Base-by-base conservation (phyloP, 2,797 vertebrate genomes). In the Lacerta bilineata region DNA sequence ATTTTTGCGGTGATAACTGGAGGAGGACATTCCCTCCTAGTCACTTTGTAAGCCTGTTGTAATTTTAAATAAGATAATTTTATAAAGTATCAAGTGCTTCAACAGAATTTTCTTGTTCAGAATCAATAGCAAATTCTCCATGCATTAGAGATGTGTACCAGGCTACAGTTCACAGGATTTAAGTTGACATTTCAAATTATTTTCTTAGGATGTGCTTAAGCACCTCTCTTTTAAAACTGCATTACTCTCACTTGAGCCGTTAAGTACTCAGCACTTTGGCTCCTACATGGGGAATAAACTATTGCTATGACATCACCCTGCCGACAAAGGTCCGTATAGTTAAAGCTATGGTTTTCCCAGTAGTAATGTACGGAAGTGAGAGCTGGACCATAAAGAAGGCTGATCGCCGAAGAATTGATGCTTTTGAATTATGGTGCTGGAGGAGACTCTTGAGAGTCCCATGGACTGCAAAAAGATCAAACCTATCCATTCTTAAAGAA, bases 51-150 rank as follows among this genome's bases (percentile, higher is more conserved):
- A 55, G 29, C 75, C 27, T 75, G 0, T 88, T 91, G 66, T 80
- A 61, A 29, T 83, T 82, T 72, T 27, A 18, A 41, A n/a, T 20
- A 25, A 2, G 0, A 71, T 13, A 59, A 29, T 89, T 90, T 92
- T 87, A 18, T 68, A 41, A 75, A 41, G n/a, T 72, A 18, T n/a
- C 33, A 59, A 39, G 25, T 41, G 17, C 18, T 61, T n/a, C 55
- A 29, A 10, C 8, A 10, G 36, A 27, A 15, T 76, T 36, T 29
- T 43, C 25, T 27, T 68, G 17, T n/a, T 43, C 9, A 36, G 25
- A 27, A 17, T 46, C 46, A 17, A 18, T 33, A 46, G 29, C 18
- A 69, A 33, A n/a, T 18, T 59, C 29, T 59, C 3, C 39, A 59
- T 25, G 29, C n/a, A 36, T 50, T 36, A 25, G 3, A 85, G 61